Evolutionary conservation across 2,888 invertebrate species (phyloP).

Genomic region (Ferrisia virgata): DNA sequence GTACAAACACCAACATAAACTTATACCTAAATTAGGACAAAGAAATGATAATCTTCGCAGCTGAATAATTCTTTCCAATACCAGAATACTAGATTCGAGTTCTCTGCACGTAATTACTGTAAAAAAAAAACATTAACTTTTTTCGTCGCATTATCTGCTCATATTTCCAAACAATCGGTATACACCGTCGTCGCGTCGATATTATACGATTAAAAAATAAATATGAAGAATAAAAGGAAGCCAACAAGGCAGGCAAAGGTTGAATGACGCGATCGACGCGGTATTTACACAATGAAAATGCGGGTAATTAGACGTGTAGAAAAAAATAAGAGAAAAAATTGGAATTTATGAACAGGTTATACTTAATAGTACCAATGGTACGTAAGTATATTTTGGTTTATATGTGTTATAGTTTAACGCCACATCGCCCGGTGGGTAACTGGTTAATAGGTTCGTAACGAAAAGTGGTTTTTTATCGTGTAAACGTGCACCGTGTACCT

Average conservation of each 20-base stretch:
- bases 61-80: not conserved
- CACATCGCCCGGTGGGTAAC: not conserved
- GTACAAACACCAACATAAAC: too few species aligned
- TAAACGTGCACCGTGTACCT: not conserved
- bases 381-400: not conserved
- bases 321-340: constrained; percentile 3
- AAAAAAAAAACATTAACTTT: constrained; percentile 4
- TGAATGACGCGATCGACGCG: not conserved
- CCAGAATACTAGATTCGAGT: not conserved
- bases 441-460: constrained; percentile 3
- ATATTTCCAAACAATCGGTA: constrained; percentile 12
- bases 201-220: not conserved
- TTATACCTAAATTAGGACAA: not conserved
- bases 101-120: not conserved
- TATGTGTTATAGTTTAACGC: not conserved
- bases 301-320: constrained; percentile 37
- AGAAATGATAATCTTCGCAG: not conserved
- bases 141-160: not conserved
- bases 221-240: not conserved
- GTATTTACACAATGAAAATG: constrained; percentile 13
- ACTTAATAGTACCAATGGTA: too few species aligned
- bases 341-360: constrained; percentile 28
- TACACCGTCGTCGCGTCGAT: not conserved
- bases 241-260: not conserved
- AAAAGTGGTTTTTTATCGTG: not conserved